phyloP scores from a whole-genome alignment of 2,888 invertebrate species.

The Ceraclea dissimilis region DNA sequence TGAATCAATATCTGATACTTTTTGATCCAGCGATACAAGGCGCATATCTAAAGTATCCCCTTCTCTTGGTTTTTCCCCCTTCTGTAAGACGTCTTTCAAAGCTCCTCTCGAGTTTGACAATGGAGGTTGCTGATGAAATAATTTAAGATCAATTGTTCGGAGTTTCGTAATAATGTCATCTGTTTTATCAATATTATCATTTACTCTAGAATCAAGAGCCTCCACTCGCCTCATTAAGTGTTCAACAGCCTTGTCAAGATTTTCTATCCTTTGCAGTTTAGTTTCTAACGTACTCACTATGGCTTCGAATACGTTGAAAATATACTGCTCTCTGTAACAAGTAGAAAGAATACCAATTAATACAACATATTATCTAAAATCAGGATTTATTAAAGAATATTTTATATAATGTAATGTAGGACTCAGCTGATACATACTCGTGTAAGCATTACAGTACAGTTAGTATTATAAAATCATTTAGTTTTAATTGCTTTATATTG shows the following conservation, averaged over 20 bases:
- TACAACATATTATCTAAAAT: too few species aligned
- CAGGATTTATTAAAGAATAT: too few species aligned
- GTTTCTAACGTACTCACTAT: slow-evolving; percentile 83
- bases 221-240: slow-evolving; percentile 81
- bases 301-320: slow-evolving; percentile 83
- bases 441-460: too few species aligned
- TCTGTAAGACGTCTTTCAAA: slow-evolving; percentile 18
- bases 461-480: too few species aligned
- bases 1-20: slow-evolving; percentile 74
- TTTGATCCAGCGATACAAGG: slow-evolving; percentile 68
- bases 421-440: too few species aligned
- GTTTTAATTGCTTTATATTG: too few species aligned
- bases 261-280: slow-evolving; percentile 80
- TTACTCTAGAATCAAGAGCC: slow-evolving; percentile 70
- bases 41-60: slow-evolving; percentile 54
- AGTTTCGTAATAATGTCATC: slow-evolving; percentile 75
- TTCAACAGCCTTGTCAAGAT: slow-evolving; percentile 80
- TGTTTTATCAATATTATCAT: slow-evolving; percentile 78
- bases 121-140: slow-evolving; percentile 53
- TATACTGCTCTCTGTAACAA: slow-evolving; percentile 76
- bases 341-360: slow-evolving; percentile 15
- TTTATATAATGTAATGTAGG: too few species aligned
- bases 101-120: slow-evolving; percentile 27
- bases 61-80: slow-evolving; percentile 30
- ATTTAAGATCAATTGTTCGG: slow-evolving; percentile 64